A percentile compares a stretch with the other conserved stretches of the same genome.
Evolutionary conservation across 2,797 vertebrate genomes (phyloP).

Genomic region (Danio jaintianensis): DNA sequence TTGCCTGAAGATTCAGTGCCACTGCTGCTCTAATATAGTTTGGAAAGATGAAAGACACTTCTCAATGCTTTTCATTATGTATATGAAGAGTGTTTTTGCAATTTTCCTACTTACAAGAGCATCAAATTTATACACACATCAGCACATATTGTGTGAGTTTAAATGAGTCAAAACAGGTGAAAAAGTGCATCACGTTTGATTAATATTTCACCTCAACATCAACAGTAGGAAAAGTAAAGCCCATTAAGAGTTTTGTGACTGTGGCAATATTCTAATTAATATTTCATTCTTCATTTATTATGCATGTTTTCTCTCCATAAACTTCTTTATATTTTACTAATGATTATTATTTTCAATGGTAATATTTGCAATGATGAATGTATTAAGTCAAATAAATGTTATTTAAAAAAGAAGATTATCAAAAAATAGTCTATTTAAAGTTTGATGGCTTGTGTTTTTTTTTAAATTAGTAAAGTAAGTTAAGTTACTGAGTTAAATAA

Average conservation of each 20-base stretch:
- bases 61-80: background rate
- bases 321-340: background rate
- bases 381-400: too few relatives aligned
- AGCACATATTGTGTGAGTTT: background rate
- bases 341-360: background rate
- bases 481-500: too few relatives aligned
- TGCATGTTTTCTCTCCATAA: background rate
- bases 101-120: background rate
- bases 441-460: too few relatives aligned
- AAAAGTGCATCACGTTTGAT: too few relatives aligned
- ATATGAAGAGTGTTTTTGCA: slow-evolving; percentile 4
- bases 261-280: background rate
- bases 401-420: too few relatives aligned
- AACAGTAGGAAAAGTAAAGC: too few relatives aligned
- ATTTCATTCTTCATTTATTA: too few relatives aligned
- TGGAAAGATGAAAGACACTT: background rate
- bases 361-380: background rate
- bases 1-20: slow-evolving; percentile 6
- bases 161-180: background rate
- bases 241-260: background rate
- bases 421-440: too few relatives aligned
- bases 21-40: background rate
- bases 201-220: too few relatives aligned
- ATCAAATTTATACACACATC: background rate
- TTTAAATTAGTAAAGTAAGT: too few relatives aligned